A percentile compares a stretch with the other conserved stretches of the same genome.
These are phyloP conservation scores for Sinocyclocheilus grahami DNA, from an alignment of 2,113 vertebrate species.

Conservation along the genomic window DNA sequence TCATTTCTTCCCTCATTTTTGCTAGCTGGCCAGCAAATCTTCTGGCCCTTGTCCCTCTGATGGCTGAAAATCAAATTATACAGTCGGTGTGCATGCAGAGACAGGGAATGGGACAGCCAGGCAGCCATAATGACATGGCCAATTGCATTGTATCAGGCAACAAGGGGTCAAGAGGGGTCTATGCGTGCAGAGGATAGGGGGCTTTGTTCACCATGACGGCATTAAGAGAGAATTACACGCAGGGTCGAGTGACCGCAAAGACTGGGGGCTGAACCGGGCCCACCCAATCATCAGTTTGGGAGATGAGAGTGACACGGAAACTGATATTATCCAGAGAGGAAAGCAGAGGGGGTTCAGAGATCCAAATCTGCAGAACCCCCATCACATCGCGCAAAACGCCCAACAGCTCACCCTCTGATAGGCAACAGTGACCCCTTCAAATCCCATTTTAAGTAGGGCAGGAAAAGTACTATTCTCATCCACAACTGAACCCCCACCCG, in stretches of 20 bases:
- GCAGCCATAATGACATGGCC: constrained; percentile 81
- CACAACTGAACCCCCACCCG: constrained; percentile 32
- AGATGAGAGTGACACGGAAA: constrained; percentile 95
- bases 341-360: constrained; percentile 87
- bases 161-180: constrained; percentile 86
- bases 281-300: constrained; percentile 88
- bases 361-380: constrained; percentile 74
- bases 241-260: constrained; percentile 98
- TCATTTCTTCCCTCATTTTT: constrained; percentile 80
- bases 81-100: constrained; percentile 78
- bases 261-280: constrained; percentile 76
- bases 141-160: constrained; percentile 86
- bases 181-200: constrained; percentile 74
- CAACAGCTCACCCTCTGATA: constrained; percentile 96
- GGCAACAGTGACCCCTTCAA: constrained; percentile 94
- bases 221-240: constrained; percentile 97
- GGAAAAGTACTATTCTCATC: constrained; percentile 54
- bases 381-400: constrained; percentile 73
- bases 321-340: constrained; percentile 88
- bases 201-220: constrained; percentile 90
- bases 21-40: constrained; percentile 64
- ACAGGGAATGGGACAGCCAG: constrained; percentile 82
- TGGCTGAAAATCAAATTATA: constrained; percentile 84
- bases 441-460: constrained; percentile 85
- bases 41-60: constrained; percentile 68